A percentile compares a stretch with the other conserved stretches of the same genome.
These are phyloP conservation scores for Esox masquinongy DNA, from an alignment of 2,797 vertebrate species.

Conservation along the genomic window DNA sequence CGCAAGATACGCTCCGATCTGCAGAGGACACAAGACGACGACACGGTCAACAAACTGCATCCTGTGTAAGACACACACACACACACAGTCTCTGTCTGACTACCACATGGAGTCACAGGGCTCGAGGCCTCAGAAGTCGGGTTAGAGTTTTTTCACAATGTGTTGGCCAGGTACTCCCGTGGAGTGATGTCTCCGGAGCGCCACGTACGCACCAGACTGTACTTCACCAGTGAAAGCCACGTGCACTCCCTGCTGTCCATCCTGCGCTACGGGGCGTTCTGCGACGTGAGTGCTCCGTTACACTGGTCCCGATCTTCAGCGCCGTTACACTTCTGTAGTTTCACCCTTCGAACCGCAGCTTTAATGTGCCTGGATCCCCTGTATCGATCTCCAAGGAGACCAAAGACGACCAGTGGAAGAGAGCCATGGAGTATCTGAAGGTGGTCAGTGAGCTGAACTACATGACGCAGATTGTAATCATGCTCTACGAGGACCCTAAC, in stretches of 20 bases:
- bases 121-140: not conserved
- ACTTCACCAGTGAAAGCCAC: slow-evolving; percentile 90
- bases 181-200: slow-evolving; percentile 89
- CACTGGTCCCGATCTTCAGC: not conserved
- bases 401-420: slow-evolving; percentile 89
- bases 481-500: slow-evolving; percentile 90
- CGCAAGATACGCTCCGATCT: slow-evolving; percentile 89
- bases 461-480: slow-evolving; percentile 92
- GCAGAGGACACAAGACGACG: slow-evolving; percentile 89
- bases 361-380: not conserved
- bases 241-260: slow-evolving; percentile 87
- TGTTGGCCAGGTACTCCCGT: slow-evolving; percentile 80
- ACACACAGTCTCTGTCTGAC: not conserved
- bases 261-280: slow-evolving; percentile 85
- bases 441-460: slow-evolving; percentile 90
- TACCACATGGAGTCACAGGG: no score
- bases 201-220: slow-evolving; percentile 87
- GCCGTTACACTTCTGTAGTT: not conserved
- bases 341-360: not conserved
- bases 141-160: no score
- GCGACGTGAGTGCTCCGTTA: slow-evolving; percentile 75
- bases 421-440: slow-evolving; percentile 89
- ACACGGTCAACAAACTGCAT: slow-evolving; percentile 90
- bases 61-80: slow-evolving; percentile 79
- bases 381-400: slow-evolving; percentile 69